A percentile compares a stretch with the other conserved stretches of the same genome.
Evolutionary conservation across 35 echinoderm and acorn worm species (phyloP).

Genomic region (Holothuria glaberrima): DNA sequence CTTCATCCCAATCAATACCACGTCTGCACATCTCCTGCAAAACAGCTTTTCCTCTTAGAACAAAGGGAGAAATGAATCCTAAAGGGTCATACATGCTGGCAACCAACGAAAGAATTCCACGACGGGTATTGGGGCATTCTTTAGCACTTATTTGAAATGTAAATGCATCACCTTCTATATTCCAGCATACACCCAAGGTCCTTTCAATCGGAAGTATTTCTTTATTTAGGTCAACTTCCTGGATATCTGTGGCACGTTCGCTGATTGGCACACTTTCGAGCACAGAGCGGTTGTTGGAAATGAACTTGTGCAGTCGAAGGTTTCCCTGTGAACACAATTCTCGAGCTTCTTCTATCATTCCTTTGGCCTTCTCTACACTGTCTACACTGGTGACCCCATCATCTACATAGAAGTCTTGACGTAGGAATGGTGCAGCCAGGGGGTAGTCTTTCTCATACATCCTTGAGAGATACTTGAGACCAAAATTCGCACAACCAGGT

Average conservation of each 20-base stretch:
- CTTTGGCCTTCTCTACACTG: constrained; percentile 33
- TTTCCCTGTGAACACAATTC: constrained; percentile 38
- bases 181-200: constrained; percentile 57
- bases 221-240: constrained; percentile 2
- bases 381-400: constrained; percentile 60
- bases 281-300: constrained; percentile 54
- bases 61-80: constrained; percentile 45
- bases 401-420: constrained; percentile 63
- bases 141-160: constrained; percentile 42
- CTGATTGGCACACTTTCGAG: constrained; percentile 38
- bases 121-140: constrained; percentile 38
- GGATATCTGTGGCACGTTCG: constrained; percentile 48
- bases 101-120: constrained; percentile 52
- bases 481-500: constrained; percentile 79
- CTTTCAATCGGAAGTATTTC: constrained; percentile 34
- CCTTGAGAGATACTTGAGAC: constrained; percentile 59
- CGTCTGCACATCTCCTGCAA: constrained; percentile 70
- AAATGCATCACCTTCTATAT: constrained; percentile 28
- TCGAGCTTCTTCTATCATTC: constrained; percentile 34
- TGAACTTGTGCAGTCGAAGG: constrained; percentile 63
- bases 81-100: constrained; percentile 54
- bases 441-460: constrained; percentile 29
- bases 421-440: constrained; percentile 48
- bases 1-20: constrained; percentile 65
- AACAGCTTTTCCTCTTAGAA: constrained; percentile 58